Percentiles rank a stretch among this genome's conserved stretches.
Conservation (phyloP, 2,113 vertebrate genomes). For the Aldabrachelys gigantea region DNA sequence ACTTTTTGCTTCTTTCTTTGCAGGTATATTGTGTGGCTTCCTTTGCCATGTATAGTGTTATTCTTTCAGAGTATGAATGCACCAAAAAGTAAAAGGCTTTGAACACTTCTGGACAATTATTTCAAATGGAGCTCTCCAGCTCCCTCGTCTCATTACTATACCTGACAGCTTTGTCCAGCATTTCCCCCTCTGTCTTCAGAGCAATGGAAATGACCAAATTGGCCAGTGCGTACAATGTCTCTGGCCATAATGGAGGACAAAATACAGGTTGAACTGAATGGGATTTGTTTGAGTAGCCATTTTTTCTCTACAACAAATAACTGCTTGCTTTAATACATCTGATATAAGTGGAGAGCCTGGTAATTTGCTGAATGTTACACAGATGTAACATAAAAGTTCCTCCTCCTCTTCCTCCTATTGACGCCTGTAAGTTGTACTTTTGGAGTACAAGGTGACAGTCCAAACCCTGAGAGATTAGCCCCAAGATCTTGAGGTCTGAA, state of each 20-base stretch:
- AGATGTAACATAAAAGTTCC: background rate
- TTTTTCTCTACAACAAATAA: slow-evolving; percentile 24
- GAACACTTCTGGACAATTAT: slow-evolving; percentile 2
- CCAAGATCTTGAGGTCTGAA: background rate
- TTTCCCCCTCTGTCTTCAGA: slow-evolving; percentile 45
- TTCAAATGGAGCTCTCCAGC: slow-evolving; percentile 52
- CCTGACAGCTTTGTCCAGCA: slow-evolving; percentile 45
- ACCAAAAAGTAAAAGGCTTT: background rate
- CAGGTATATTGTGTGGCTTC: background rate
- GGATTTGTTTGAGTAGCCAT: slow-evolving; percentile 8
- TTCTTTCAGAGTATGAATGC: slow-evolving; percentile 28
- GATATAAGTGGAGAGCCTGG: background rate
- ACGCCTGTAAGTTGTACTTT: background rate
- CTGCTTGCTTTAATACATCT: background rate
- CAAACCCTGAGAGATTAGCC: background rate
- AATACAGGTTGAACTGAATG: slow-evolving; percentile 46
- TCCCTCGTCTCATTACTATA: slow-evolving; percentile 69
- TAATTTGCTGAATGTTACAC: background rate
- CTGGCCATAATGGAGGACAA: slow-evolving; percentile 41
- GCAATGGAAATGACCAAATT: slow-evolving; percentile 47
- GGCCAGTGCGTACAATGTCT: slow-evolving; percentile 22
- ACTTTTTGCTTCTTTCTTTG: slow-evolving; percentile 38
- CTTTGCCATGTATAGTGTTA: slow-evolving; percentile 43
- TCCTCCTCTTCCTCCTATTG: background rate
- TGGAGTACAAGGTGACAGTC: background rate